Percentiles rank a stretch among this genome's conserved stretches.
Evolutionary conservation across 1,140 invertebrate species (phyloP).

Genomic region (Magallana angulata): DNA sequence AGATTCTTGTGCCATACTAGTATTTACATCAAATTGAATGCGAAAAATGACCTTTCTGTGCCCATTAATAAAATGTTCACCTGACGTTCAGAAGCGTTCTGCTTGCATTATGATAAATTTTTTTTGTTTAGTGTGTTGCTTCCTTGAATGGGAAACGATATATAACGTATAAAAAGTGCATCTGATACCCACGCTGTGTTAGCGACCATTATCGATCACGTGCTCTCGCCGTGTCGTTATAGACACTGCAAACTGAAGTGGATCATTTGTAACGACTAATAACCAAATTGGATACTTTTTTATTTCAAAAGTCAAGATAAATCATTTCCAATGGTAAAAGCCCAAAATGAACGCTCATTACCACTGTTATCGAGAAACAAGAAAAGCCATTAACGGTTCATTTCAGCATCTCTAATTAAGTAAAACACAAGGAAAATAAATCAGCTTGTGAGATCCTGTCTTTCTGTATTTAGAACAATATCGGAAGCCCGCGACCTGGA

Average conservation of each 20-base stretch:
- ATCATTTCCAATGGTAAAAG: not conserved
- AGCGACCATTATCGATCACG: too few relatives aligned
- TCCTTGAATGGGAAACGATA: too few relatives aligned
- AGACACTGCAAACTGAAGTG: not conserved
- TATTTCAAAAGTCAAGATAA: not conserved
- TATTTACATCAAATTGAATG: too few relatives aligned
- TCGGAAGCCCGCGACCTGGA: slow-evolving; percentile 90
- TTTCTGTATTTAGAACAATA: slow-evolving; percentile 84
- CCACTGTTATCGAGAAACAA: not conserved
- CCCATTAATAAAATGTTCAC: too few relatives aligned
- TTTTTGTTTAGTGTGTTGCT: too few relatives aligned
- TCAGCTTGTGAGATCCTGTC: not conserved
- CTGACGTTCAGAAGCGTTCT: too few relatives aligned
- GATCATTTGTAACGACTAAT: not conserved
- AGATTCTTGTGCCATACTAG: too few relatives aligned
- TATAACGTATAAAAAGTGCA: too few relatives aligned
- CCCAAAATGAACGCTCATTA: not conserved
- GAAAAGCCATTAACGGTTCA: not conserved
- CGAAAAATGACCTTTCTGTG: too few relatives aligned
- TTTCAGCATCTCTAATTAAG: not conserved
- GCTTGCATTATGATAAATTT: too few relatives aligned
- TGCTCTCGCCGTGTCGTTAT: too few relatives aligned
- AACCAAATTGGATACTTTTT: not conserved
- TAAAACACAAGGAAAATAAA: not conserved
- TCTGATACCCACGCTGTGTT: too few relatives aligned